These are phyloP conservation scores for Butastur rufipennis DNA, from an alignment of 2,113 vertebrate species.

Conservation along the genomic window DNA sequence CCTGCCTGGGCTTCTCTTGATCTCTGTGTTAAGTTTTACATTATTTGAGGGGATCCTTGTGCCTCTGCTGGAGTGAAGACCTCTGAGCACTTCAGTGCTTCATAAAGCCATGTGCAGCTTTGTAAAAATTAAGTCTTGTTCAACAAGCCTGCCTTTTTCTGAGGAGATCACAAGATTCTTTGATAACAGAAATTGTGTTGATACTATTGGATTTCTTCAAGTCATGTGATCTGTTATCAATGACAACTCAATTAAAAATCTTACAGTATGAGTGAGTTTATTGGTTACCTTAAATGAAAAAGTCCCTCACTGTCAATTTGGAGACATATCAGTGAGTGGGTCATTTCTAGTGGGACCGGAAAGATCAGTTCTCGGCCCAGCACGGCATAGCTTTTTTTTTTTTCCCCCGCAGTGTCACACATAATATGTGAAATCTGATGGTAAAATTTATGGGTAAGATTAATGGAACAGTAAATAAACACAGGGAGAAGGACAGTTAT, in stretches of 20 bases:
- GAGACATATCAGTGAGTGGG: background rate
- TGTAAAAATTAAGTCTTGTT: background rate
- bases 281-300: background rate
- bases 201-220: background rate
- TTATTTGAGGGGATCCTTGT: background rate
- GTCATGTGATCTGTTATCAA: background rate
- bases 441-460: background rate
- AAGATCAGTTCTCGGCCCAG: background rate
- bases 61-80: background rate
- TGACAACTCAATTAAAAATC: background rate
- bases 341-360: background rate
- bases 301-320: background rate
- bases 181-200: background rate
- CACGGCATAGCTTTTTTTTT: background rate
- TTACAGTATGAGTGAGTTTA: background rate
- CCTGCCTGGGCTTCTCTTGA: background rate
- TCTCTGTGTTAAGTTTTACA: background rate
- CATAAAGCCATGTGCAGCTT: background rate
- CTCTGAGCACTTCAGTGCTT: background rate
- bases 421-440: background rate
- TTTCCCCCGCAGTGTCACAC: background rate
- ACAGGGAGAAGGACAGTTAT: background rate
- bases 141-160: background rate
- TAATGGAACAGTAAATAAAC: background rate
- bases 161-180: background rate